Conservation (phyloP, 2,113 vertebrate genomes). For the Pseudolaguvia tuberculata region DNA sequence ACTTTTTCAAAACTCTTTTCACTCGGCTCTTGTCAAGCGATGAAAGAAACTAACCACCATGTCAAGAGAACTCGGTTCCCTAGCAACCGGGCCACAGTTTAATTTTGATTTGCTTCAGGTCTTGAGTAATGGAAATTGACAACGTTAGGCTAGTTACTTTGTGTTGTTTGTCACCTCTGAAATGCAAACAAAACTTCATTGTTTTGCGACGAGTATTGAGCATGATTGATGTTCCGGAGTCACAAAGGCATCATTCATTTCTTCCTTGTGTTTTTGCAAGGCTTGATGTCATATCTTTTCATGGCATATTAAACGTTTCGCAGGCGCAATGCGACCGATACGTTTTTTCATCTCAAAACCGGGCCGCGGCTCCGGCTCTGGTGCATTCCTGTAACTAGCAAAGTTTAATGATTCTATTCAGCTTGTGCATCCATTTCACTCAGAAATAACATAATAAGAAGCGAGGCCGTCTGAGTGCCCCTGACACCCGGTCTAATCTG, state of each 20-base stretch:
- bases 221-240: constrained; percentile 86
- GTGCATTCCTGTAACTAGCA: constrained; percentile 70
- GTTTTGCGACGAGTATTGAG: constrained; percentile 83
- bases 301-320: constrained; percentile 88
- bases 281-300: constrained; percentile 99
- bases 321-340: constrained; percentile 75
- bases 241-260: constrained; percentile 98
- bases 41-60: constrained; percentile 99
- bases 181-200: constrained; percentile 99
- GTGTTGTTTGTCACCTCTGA: constrained; percentile 98
- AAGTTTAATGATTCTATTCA: constrained; percentile 86
- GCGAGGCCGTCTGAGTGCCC: constrained; percentile 67
- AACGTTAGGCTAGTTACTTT: constrained; percentile 93
- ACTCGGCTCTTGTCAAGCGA: constrained; percentile 96
- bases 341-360: constrained; percentile 77
- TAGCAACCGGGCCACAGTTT: constrained; percentile 98
- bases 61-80: constrained; percentile 98
- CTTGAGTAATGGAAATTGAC: constrained; percentile 98
- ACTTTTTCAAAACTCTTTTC: constrained; percentile 99
- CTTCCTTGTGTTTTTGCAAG: constrained; percentile 84
- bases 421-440: constrained; percentile 70
- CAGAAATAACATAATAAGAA: constrained; percentile 90
- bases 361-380: constrained; percentile 63
- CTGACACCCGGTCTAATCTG: constrained; percentile 68
- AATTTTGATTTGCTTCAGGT: constrained; percentile 96